Evolutionary conservation across 2,888 invertebrate species (phyloP).

Genomic region (Masnerella sp.): DNA sequence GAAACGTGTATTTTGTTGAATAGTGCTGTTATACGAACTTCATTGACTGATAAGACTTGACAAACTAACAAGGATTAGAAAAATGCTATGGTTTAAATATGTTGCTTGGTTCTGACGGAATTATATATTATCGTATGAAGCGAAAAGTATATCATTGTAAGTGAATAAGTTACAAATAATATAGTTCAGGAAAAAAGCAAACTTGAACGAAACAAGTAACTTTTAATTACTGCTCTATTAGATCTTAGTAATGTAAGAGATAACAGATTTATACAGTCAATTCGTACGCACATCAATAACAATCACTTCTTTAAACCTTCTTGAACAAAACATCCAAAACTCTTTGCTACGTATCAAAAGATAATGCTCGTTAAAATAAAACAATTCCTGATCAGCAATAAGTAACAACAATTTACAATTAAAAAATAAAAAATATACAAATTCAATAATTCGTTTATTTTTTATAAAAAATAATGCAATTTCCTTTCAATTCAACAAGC

Average conservation of each 20-base stretch:
- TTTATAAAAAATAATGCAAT: no score
- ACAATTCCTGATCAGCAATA: no score
- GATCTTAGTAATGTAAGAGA: slow-evolving; percentile 3
- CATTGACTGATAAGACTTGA: neutral
- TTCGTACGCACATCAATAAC: slow-evolving; percentile 10
- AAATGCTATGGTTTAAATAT: no score
- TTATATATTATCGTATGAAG: neutral
- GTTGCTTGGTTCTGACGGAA: neutral
- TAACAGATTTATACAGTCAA: slow-evolving; percentile 12
- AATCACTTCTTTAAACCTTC: slow-evolving; percentile 8
- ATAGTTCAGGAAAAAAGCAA: slow-evolving; percentile 7
- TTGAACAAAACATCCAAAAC: neutral
- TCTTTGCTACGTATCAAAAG: neutral
- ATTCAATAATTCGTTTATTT: no score
- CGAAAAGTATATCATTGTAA: slow-evolving; percentile 1
- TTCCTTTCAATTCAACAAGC: neutral
- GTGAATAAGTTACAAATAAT: slow-evolving; percentile 16
- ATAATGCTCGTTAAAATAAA: slow-evolving; percentile 14
- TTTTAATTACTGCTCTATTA: slow-evolving; percentile 11
- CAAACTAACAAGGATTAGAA: neutral
- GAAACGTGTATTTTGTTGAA: neutral
- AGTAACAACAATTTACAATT: no score
- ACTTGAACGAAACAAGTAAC: slow-evolving; percentile 1
- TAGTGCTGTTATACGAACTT: slow-evolving; percentile 10
- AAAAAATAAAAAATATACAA: no score